Percentiles rank a stretch among this genome's conserved stretches.
Conservation (phyloP, 2,113 vertebrate species). For the Lycocorax pyrrhopterus region DNA sequence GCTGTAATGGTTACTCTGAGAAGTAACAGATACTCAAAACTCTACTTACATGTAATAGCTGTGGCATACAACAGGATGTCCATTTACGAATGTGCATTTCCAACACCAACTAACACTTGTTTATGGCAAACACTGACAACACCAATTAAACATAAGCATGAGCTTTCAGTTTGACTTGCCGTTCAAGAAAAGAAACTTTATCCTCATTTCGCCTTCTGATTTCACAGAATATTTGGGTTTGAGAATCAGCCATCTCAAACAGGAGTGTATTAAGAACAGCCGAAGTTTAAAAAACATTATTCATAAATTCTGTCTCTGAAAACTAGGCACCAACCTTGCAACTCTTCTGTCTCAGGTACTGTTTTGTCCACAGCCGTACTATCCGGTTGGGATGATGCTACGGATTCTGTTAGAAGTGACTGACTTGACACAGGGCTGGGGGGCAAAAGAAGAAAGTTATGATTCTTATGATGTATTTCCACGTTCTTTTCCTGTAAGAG, state of each 20-base stretch:
- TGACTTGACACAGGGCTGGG: conserved; percentile 76
- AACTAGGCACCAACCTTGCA: conserved; percentile 74
- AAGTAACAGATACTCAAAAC: not conserved
- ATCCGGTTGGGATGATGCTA: conserved; percentile 75
- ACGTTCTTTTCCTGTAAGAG: not conserved
- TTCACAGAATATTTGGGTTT: not conserved
- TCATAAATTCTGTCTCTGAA: not conserved
- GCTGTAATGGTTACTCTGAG: not conserved
- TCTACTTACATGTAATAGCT: not conserved
- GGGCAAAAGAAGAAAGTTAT: not conserved
- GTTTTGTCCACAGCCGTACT: conserved; percentile 74
- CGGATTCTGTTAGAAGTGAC: conserved; percentile 75
- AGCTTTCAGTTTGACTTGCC: not conserved
- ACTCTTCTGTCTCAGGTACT: conserved; percentile 76
- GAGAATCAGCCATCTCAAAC: not conserved
- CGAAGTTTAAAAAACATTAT: not conserved
- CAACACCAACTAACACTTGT: not conserved
- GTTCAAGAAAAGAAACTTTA: not conserved
- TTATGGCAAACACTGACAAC: not conserved
- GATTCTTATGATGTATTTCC: not conserved
- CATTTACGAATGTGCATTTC: not conserved
- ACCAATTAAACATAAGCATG: not conserved
- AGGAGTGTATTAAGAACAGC: not conserved
- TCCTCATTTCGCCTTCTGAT: not conserved
- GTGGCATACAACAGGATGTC: not conserved